These are phyloP conservation scores for Oncorhynchus keta DNA, from an alignment of 2,113 vertebrate genomes.

Conservation along the genomic window DNA sequence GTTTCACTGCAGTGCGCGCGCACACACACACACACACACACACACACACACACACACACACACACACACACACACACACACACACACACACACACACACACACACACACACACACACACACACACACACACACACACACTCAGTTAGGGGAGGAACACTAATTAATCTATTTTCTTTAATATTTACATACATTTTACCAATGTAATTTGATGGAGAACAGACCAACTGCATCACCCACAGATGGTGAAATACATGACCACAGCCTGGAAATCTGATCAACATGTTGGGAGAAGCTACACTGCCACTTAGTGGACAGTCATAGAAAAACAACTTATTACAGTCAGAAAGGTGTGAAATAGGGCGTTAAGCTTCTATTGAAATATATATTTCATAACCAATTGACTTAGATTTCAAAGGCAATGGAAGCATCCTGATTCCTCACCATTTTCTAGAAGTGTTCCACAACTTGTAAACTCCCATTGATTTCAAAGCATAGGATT, in stretches of 20 bases:
- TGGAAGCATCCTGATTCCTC: neutral
- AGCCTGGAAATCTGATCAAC: neutral
- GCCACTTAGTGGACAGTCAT: neutral
- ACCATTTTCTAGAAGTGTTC: no score
- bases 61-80: slow-evolving; percentile 2
- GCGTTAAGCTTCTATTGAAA: neutral
- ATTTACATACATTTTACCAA: no score
- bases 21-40: slow-evolving; percentile 2
- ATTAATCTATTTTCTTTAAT: no score
- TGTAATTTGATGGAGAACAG: neutral
- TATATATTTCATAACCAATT: neutral
- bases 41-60: slow-evolving; percentile 5
- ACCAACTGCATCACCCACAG: neutral
- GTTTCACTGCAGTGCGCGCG: slow-evolving; percentile 84
- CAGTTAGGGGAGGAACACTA: neutral
- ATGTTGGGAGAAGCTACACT: neutral
- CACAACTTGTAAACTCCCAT: no score
- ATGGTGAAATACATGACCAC: neutral
- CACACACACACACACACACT: neutral
- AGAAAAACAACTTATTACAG: neutral
- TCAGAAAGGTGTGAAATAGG: no score
- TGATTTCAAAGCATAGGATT: no score
- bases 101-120: neutral
- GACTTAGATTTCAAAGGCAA: neutral
- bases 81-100: neutral